phyloP scores from a whole-genome alignment of 2,797 vertebrate species.

The Protosalanx chinensis region DNA sequence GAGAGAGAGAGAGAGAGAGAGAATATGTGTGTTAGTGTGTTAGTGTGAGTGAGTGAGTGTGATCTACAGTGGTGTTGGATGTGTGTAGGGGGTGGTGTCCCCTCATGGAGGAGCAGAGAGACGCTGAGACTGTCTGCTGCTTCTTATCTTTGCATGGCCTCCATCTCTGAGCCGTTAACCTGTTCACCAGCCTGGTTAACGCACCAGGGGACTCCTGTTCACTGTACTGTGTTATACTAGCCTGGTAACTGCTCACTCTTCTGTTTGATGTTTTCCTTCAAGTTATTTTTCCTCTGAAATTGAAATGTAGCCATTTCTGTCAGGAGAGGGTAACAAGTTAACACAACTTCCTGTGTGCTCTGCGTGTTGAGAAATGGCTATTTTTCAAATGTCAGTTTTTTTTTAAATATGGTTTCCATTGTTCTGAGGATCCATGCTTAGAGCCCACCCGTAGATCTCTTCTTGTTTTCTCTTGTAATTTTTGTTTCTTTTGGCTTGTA shows the following conservation, averaged over 20 bases:
- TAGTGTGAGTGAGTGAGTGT: constrained; percentile 36
- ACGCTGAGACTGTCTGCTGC: constrained; percentile 62
- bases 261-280: constrained; percentile 39
- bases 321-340: constrained; percentile 24
- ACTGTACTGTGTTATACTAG: constrained; percentile 49
- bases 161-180: constrained; percentile 55
- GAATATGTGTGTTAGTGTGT: constrained; percentile 8
- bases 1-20: background rate
- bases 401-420: constrained; percentile 31
- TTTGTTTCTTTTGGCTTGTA: constrained; percentile 36
- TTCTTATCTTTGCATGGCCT: constrained; percentile 73
- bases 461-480: constrained; percentile 39
- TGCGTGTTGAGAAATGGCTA: constrained; percentile 52
- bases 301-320: constrained; percentile 43
- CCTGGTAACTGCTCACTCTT: too few species aligned
- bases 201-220: constrained; percentile 34
- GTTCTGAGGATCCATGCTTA: constrained; percentile 45
- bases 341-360: background rate
- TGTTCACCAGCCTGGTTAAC: constrained; percentile 37
- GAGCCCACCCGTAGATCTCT: constrained; percentile 32
- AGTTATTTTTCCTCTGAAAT: constrained; percentile 23
- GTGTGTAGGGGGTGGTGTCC: constrained; percentile 19
- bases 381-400: constrained; percentile 53
- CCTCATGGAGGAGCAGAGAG: constrained; percentile 36
- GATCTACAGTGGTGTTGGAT: constrained; percentile 64